Percentiles rank a stretch among this genome's conserved stretches.
These are phyloP conservation scores for Scytalopus superciliaris DNA, from an alignment of 2,113 vertebrate genomes.

Conservation along the genomic window DNA sequence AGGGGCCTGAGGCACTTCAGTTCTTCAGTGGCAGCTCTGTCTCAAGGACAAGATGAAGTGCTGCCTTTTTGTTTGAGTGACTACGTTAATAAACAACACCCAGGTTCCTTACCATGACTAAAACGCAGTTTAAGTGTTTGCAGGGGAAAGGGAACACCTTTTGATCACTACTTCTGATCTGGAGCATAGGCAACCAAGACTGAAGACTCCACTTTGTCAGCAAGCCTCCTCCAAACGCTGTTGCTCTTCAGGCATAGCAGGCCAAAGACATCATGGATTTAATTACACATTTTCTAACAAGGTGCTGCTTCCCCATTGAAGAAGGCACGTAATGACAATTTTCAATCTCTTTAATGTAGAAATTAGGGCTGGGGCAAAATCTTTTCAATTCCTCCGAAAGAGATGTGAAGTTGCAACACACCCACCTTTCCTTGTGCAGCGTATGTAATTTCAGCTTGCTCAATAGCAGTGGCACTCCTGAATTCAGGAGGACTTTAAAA, in stretches of 20 bases:
- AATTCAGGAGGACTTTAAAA: conserved; percentile 53
- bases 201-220: neutral
- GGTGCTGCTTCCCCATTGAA: neutral
- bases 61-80: neutral
- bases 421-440: conserved; percentile 1
- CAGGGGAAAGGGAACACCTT: neutral
- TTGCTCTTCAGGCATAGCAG: neutral
- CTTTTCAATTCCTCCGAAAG: neutral
- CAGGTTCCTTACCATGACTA: neutral
- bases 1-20: neutral
- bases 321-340: neutral
- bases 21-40: neutral
- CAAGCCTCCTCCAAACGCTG: neutral
- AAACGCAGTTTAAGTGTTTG: neutral
- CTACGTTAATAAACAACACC: neutral
- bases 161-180: neutral
- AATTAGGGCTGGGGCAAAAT: neutral
- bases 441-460: conserved; percentile 57
- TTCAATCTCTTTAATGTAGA: conserved; percentile 18
- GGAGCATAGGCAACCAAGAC: neutral
- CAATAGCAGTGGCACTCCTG: conserved; percentile 30
- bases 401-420: neutral
- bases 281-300: neutral
- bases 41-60: neutral
- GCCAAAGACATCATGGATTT: neutral